phyloP scores from a whole-genome alignment of 2,888 invertebrate genomes.

The Perithous albicinctus region DNA sequence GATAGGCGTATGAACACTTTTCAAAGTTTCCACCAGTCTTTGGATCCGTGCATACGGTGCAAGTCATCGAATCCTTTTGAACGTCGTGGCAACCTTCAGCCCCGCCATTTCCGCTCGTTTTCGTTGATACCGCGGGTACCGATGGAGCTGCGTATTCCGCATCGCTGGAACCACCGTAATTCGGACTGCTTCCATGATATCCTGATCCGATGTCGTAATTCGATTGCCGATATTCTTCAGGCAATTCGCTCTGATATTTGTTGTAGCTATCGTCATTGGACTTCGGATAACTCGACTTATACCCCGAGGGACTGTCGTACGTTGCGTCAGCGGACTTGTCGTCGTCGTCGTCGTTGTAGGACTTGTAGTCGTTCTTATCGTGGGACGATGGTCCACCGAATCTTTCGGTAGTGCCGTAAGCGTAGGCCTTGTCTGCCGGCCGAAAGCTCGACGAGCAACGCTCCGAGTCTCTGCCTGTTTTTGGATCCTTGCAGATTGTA shows the following conservation, averaged over 20 bases:
- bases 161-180: not conserved
- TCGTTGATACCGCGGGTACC: slow-evolving; percentile 76
- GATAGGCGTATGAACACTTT: slow-evolving; percentile 86
- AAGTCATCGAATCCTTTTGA: slow-evolving; percentile 84
- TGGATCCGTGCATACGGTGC: slow-evolving; percentile 86
- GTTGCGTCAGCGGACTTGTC: slow-evolving; percentile 29
- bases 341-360: slow-evolving; percentile 7
- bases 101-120: slow-evolving; percentile 73
- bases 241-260: not conserved
- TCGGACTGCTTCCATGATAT: not conserved
- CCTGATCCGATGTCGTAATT: not conserved
- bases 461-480: slow-evolving; percentile 91
- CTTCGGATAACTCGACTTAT: slow-evolving; percentile 9
- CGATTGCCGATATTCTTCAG: slow-evolving; percentile 5
- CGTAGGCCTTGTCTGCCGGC: slow-evolving; percentile 11
- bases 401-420: slow-evolving; percentile 9
- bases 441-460: slow-evolving; percentile 88
- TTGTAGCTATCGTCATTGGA: slow-evolving; percentile 17
- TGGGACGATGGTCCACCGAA: not conserved
- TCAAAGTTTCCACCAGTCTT: slow-evolving; percentile 86
- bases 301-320: slow-evolving; percentile 26
- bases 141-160: slow-evolving; percentile 18
- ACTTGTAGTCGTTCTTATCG: not conserved
- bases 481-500: slow-evolving; percentile 90
- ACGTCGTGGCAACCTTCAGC: slow-evolving; percentile 68